A percentile compares a stretch with the other conserved stretches of the same genome.
Conservation (phyloP, 2,797 vertebrate species). For the Trematomus bernacchii region DNA sequence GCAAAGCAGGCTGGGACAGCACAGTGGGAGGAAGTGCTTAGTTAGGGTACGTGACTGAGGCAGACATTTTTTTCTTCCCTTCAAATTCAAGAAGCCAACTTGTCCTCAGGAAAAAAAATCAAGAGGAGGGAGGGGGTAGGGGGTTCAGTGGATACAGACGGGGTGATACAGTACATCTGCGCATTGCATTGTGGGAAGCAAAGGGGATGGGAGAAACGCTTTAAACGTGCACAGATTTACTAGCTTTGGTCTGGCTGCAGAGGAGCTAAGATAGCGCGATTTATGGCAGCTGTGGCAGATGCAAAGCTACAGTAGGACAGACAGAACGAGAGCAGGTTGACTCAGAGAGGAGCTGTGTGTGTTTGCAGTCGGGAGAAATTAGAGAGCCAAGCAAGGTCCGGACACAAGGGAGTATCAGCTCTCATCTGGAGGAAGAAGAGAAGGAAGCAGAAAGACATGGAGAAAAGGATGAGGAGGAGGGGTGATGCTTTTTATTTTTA, state of each 20-base stretch:
- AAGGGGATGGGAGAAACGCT: constrained; percentile 65
- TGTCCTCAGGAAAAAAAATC: constrained; percentile 42
- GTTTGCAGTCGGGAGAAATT: constrained; percentile 58
- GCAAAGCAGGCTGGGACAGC: constrained; percentile 64
- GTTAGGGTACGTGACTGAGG: constrained; percentile 59
- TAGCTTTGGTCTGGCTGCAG: constrained; percentile 67
- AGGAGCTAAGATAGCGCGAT: constrained; percentile 69
- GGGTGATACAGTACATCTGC: constrained; percentile 66
- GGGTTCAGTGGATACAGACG: constrained; percentile 34
- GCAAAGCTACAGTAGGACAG: constrained; percentile 59
- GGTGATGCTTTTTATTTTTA: constrained; percentile 56
- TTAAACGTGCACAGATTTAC: constrained; percentile 76
- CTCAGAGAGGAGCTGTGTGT: constrained; percentile 47
- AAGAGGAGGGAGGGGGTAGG: constrained; percentile 4
- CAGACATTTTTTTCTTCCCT: constrained; percentile 26
- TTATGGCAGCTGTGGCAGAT: constrained; percentile 60
- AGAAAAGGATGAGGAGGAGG: constrained; percentile 47
- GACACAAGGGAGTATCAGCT: constrained; percentile 68
- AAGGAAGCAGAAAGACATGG: constrained; percentile 50
- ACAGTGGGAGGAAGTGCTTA: constrained; percentile 58
- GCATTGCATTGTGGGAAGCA: constrained; percentile 78
- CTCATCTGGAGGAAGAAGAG: constrained; percentile 65
- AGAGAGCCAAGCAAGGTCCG: constrained; percentile 62
- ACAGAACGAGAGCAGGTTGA: constrained; percentile 55
- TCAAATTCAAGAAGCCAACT: constrained; percentile 48